Conservation (phyloP, 2,888 invertebrate species). For the Dynastes grantii region DNA sequence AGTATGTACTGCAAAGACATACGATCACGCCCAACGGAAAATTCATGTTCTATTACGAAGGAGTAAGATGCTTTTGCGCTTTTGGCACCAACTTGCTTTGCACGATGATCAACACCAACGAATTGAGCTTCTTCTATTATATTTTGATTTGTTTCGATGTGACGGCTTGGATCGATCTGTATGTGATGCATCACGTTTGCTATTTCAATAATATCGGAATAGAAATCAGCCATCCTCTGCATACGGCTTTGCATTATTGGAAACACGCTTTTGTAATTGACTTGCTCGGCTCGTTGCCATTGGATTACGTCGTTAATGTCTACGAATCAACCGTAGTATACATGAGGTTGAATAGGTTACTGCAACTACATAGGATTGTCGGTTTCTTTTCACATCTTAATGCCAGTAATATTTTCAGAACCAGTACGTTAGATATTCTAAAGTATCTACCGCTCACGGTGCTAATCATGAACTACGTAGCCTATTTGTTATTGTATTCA, state of each 20-base stretch:
- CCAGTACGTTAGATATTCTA: slow-evolving; percentile 28
- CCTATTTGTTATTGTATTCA: slow-evolving; percentile 39
- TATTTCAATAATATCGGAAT: slow-evolving; percentile 58
- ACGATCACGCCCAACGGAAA: slow-evolving; percentile 55
- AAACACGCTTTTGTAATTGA: slow-evolving; percentile 58
- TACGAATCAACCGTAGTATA: slow-evolving; percentile 13
- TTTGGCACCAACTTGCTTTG: slow-evolving; percentile 52
- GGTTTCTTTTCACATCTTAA: slow-evolving; percentile 39
- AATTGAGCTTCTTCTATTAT: slow-evolving; percentile 47
- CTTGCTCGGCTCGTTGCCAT: slow-evolving; percentile 57
- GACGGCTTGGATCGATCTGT: slow-evolving; percentile 57
- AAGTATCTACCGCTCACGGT: slow-evolving; percentile 52
- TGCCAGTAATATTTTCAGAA: slow-evolving; percentile 30
- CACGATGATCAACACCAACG: slow-evolving; percentile 47
- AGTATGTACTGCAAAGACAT: slow-evolving; percentile 51
- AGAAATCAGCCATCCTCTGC: slow-evolving; percentile 59
- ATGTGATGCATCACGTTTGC: slow-evolving; percentile 58
- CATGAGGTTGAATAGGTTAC: slow-evolving; percentile 51
- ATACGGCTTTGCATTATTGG: slow-evolving; percentile 59
- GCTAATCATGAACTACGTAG: slow-evolving; percentile 41
- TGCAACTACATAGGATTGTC: slow-evolving; percentile 49
- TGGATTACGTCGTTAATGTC: slow-evolving; percentile 51
- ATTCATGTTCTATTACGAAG: slow-evolving; percentile 57
- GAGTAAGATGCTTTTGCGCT: slow-evolving; percentile 53
- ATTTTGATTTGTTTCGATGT: slow-evolving; percentile 54